Percentiles rank a stretch among this genome's conserved stretches.
Conservation (phyloP, 2,797 vertebrate genomes). For the Sciurus vulgaris region DNA sequence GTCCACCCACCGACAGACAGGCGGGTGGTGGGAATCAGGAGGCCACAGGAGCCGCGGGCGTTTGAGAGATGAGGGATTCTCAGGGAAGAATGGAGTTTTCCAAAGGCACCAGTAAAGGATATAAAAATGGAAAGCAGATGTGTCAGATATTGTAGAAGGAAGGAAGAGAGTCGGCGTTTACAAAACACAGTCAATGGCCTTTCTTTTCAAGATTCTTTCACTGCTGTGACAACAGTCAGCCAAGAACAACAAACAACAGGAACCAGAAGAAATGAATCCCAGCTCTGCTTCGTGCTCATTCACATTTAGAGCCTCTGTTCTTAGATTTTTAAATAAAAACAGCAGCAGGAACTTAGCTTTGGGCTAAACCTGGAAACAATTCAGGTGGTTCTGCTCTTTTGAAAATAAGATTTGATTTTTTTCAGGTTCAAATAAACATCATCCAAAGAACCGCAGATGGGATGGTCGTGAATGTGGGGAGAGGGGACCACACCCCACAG, state of each 20-base stretch:
- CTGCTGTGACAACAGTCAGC: constrained; percentile 1
- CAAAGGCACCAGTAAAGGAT: constrained; percentile 5
- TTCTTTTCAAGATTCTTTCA: not conserved
- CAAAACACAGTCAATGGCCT: constrained; percentile 55
- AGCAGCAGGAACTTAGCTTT: constrained; percentile 63
- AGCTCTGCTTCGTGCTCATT: constrained; percentile 63
- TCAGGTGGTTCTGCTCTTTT: constrained; percentile 28
- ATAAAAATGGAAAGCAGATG: constrained; percentile 73
- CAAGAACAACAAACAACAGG: constrained; percentile 74
- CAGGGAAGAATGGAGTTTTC: constrained; percentile 34
- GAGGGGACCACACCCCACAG: not conserved
- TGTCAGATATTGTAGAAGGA: constrained; percentile 35
- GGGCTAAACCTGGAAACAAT: constrained; percentile 52
- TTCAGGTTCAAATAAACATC: constrained; percentile 26
- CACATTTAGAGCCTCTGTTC: constrained; percentile 62
- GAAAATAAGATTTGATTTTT: constrained; percentile 53
- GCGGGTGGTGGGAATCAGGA: not conserved
- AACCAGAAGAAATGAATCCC: constrained; percentile 48
- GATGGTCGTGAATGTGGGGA: not conserved
- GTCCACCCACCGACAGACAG: not conserved
- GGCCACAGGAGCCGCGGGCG: not conserved
- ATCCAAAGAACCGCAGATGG: not conserved
- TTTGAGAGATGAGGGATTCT: constrained; percentile 35
- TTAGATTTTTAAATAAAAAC: constrained; percentile 72
- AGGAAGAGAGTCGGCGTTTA: constrained; percentile 64